Percentiles rank a stretch among this genome's conserved stretches.
phyloP scores from a whole-genome alignment of 1,140 invertebrate genomes.

The Scaptodrosophila lebanonensis region DNA sequence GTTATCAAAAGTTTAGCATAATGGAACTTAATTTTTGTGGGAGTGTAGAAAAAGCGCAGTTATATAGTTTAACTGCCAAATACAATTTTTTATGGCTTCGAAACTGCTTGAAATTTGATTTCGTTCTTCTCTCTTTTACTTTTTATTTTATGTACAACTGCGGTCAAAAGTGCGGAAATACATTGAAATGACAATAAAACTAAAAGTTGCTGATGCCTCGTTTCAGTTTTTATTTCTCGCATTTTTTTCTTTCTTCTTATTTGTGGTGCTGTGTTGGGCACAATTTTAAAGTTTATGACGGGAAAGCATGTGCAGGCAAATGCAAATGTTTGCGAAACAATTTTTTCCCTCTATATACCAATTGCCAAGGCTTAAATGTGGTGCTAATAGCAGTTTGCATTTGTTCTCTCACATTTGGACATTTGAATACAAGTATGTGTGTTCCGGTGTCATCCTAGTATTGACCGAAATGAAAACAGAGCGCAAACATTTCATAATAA shows the following conservation, averaged over 20 bases:
- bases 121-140: not conserved
- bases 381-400: conserved; percentile 46
- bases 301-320: conserved; percentile 49
- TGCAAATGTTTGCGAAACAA: conserved; percentile 56
- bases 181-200: conserved; percentile 75
- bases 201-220: conserved; percentile 56
- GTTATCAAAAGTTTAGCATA: too few species aligned
- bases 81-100: conserved; percentile 72
- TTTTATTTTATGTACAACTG: conserved; percentile 46
- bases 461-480: too few species aligned
- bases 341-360: conserved; percentile 55
- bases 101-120: conserved; percentile 59
- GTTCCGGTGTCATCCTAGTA: too few species aligned
- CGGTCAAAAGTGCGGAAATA: conserved; percentile 74
- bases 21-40: too few species aligned
- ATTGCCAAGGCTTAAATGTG: conserved; percentile 50
- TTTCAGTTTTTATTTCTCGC: conserved; percentile 23
- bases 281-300: conserved; percentile 67
- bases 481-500: too few species aligned
- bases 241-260: conserved; percentile 10
- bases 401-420: conserved; percentile 3
- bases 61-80: conserved; percentile 59
- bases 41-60: conserved; percentile 9
- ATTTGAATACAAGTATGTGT: too few species aligned
- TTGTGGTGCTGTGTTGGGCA: conserved; percentile 20